Evolutionary conservation across 2,113 vertebrate genomes (phyloP), one percentile per base, ranked within the genome.

Genomic region (Myotis brandtii): DNA sequence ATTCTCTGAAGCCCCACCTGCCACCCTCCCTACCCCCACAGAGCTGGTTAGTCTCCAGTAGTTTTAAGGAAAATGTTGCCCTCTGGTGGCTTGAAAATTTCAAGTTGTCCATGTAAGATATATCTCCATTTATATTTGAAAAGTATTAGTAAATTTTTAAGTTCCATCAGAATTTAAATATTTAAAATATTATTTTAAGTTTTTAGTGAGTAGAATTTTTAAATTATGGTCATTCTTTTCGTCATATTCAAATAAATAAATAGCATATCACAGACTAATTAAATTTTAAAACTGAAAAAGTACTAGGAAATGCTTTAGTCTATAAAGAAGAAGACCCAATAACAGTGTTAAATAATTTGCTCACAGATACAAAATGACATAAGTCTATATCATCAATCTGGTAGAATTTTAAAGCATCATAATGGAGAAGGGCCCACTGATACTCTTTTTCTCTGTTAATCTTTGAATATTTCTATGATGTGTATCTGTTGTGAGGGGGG

Each of bases 71-170:
- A 72, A 84, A 96, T 69, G 59, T 48, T 97, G 97, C 96, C 97
- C 97, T 93, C 97, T 97, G 30, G 89, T 97, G 97, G 96, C 34
- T 30, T 10, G 2, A 84, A 76, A 82, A 25, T 89, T 80, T 89
- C 34, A 86, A 62, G 1, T 16, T 83, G 48, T 64, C 17, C 23
- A 18, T 0, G 0, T 16, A 82, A 64, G 9, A 34, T 3, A 64
- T 20, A 75, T 21, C 5, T 54, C 14, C n/a, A 54, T 27, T 3
- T 54, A 86, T 52, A 83, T 83, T 76, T 43, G 8, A 94, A 76
- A 73, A 69, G 70, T 73, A 56, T 6, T 70, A 62, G 37, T 59
- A 69, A 62, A 81, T 20, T 48, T 86, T 75, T 27, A 56, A 81
- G n/a, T 40, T 64, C 77, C 23, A 95, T n/a, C 7, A 83, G 25